Percentiles rank a stretch among this genome's conserved stretches.
phyloP scores from a whole-genome alignment of 2,888 invertebrate genomes.

The Drosophila fulvimacula region DNA sequence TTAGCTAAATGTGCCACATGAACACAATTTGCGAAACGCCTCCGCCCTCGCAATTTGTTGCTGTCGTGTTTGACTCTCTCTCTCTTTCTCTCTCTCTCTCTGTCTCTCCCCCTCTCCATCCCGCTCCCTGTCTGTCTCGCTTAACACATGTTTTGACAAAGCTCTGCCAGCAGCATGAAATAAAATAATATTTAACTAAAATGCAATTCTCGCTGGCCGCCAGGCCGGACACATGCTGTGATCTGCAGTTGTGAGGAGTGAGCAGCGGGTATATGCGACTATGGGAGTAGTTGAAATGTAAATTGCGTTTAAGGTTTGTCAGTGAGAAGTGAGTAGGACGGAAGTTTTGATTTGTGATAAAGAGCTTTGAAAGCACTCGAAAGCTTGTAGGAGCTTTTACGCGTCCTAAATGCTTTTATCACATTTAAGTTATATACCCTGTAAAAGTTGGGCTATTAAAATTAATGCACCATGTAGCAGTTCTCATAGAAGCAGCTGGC shows the following conservation, averaged over 20 bases:
- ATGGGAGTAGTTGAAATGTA: background rate
- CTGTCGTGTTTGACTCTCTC: background rate
- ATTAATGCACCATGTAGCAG: background rate
- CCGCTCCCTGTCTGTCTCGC: constrained; percentile 1
- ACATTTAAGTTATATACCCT: background rate
- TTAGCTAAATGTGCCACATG: constrained; percentile 35
- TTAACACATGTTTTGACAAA: constrained; percentile 44
- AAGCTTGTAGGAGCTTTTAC: background rate
- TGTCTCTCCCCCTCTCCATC: background rate
- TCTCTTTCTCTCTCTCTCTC: background rate
- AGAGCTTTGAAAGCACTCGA: background rate
- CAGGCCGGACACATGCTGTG: constrained; percentile 25
- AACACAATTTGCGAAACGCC: constrained; percentile 15
- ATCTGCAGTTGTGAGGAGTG: constrained; percentile 5
- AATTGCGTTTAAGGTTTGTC: background rate
- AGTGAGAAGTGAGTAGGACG: background rate
- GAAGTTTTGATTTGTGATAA: background rate
- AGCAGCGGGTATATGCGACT: constrained; percentile 1
- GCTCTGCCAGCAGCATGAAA: constrained; percentile 24
- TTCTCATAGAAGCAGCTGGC: too few species aligned
- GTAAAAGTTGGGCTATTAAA: background rate
- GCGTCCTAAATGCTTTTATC: too few species aligned
- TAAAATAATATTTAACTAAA: constrained; percentile 30
- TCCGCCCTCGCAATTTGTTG: constrained; percentile 1
- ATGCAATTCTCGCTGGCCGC: constrained; percentile 26